Evolutionary conservation across 2,797 vertebrate species (phyloP), one percentile per base, ranked within the genome.

Genomic region (Melanotaenia nigrans): DNA sequence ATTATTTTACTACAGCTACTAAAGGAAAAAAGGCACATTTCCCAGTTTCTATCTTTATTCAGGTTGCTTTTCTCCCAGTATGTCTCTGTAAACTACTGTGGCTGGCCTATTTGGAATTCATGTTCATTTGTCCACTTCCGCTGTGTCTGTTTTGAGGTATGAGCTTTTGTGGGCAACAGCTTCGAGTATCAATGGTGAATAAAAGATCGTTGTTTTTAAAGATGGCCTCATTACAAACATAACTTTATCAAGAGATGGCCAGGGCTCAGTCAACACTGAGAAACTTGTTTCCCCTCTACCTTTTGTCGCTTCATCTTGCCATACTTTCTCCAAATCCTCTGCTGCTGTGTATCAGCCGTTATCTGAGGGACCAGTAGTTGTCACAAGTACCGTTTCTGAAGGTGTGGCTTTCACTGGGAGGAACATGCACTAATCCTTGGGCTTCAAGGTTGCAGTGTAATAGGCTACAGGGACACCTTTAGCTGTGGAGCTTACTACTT

Each of bases 331-430:
- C 25, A 72, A 75, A 36, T 81, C 75, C 47, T 42, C 61, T 65
- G 25, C 28, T 0, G 55, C 47, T 47, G 76, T 71, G 73, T 88
- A 81, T 85, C 73, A 75, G 78, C 67, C 79, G 78, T 81, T 82
- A 71, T 81, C 77, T 59, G 51, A 67, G 51, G 45, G 73, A 60
- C 49, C 47, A 38, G 35, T 65, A 57, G 78, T 74, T n/a, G 49
- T 76, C 56, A 2, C 16, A 25, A 68, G 58, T 49, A 54, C 60
- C 70, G 66, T 76, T 82, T 73, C 38, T 65, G 53, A 67, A 60
- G 68, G 9, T 36, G 25, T 5, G 0, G 38, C 45, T 77, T 75
- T 66, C 47, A 53, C 65, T 38, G 36, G 55, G 57, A 79, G 64
- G 49, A 67, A 68, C 61, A 64, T 33, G 4, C 36, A 64, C 68